A percentile compares a stretch with the other conserved stretches of the same genome.
These are phyloP conservation scores for Pseudochromis fuscus DNA, from an alignment of 2,797 vertebrate genomes.

Conservation along the genomic window DNA sequence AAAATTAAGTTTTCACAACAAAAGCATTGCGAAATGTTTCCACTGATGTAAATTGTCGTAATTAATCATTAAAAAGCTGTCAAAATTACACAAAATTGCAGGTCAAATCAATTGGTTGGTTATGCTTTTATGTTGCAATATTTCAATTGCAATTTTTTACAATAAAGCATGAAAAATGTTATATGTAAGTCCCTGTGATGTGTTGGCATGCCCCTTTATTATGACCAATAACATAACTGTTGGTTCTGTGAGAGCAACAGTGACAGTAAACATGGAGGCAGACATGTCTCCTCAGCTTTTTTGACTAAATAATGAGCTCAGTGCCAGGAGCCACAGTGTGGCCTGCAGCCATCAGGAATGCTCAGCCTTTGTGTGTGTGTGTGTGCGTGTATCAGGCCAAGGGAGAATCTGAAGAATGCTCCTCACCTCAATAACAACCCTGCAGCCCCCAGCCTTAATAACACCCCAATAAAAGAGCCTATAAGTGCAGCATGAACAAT, in stretches of 20 bases:
- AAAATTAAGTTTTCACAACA: too few species aligned
- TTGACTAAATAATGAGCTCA: constrained; percentile 79
- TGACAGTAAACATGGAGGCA: constrained; percentile 13
- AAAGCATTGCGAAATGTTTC: too few species aligned
- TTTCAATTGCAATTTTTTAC: too few species aligned
- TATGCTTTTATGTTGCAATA: too few species aligned
- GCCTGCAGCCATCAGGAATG: constrained; percentile 67
- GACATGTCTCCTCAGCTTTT: constrained; percentile 60
- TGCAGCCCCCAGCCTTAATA: constrained; percentile 67
- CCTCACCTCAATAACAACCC: constrained; percentile 70
- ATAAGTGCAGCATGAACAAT: constrained; percentile 41
- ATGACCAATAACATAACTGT: background rate
- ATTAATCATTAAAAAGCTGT: too few species aligned
- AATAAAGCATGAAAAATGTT: too few species aligned
- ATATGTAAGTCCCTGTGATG: too few species aligned
- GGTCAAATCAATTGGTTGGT: too few species aligned
- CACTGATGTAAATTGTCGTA: too few species aligned
- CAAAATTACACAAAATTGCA: too few species aligned
- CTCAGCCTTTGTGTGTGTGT: constrained; percentile 39
- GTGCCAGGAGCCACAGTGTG: constrained; percentile 68
- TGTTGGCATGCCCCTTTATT: background rate
- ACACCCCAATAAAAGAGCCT: constrained; percentile 64
- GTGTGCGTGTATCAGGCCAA: constrained; percentile 59
- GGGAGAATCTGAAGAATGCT: constrained; percentile 83
- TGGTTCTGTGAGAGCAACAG: constrained; percentile 10